Base-by-base conservation (phyloP, 2,113 vertebrate genomes). In the Crocuta crocuta region DNA sequence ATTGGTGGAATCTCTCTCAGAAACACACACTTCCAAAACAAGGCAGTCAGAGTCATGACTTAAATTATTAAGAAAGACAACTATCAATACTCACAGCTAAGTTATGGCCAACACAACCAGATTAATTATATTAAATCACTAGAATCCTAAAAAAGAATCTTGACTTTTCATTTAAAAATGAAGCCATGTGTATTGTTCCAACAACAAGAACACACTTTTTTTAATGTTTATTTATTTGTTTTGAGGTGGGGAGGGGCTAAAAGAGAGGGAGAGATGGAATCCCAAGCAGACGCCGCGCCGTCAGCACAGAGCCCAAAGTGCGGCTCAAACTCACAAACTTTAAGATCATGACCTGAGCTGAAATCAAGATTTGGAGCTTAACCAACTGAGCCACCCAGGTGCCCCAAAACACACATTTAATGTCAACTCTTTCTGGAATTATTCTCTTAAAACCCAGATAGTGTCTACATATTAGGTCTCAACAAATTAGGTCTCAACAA, bases 141-240 rank as follows among this genome's bases (percentile, higher is more conserved):
- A 71, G 63, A 84, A 63, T 26, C 39, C 24, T 23, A n/a, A 63
- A 89, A 8, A 55, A 39, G 5, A 65, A 74, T 10, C 58, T 43
- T 48, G 39, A 66, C 31, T 55, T 92, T 95, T 66, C 78, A 90
- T 73, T 79, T 79, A 24, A 81, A 97, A 94, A 83, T 61, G 35
- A 87, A 93, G 31, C 17, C n/a, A n/a, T 35, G 28, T 43, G 23
- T 15, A 68, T 1, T 58, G 35, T 45, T 50, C 12, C 19, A 74
- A 11, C 8, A 83, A 35, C 50, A 79, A 58, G 58, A 91, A 74
- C 7, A 61, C 21, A 23, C 55, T 61, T 61, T 61, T 58, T 58
- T 61, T 21, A 23, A 61, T 23, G 21, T 61, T 61, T 61, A 61
- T 61, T 61, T 23, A 61, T 23, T 23, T 23, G 58, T 61, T 61